Evolutionary conservation across 2,888 invertebrate species (phyloP).

Genomic region (Bombylius major): DNA sequence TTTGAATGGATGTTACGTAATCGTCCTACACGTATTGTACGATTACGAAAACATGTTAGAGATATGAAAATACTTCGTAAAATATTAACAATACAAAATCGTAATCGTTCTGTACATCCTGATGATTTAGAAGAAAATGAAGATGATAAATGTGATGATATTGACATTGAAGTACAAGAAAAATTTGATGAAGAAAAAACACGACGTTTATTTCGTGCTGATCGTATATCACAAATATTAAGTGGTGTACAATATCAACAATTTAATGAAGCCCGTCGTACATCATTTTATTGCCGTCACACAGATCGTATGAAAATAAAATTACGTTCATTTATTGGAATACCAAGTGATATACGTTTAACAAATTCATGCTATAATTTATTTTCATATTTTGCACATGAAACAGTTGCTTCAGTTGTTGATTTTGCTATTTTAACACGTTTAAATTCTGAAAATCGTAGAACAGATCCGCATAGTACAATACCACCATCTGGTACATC

Average conservation of each 20-base stretch:
- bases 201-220: constrained; percentile 42
- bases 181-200: constrained; percentile 34
- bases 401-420: constrained; percentile 79
- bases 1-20: constrained; percentile 73
- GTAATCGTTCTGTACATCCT: constrained; percentile 22
- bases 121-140: constrained; percentile 34
- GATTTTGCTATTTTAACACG: constrained; percentile 72
- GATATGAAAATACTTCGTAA: constrained; percentile 40
- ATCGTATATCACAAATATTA: constrained; percentile 44
- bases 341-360: constrained; percentile 48
- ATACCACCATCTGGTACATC: constrained; percentile 37
- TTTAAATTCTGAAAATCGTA: constrained; percentile 56
- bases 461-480: constrained; percentile 56
- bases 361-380: constrained; percentile 57
- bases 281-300: constrained; percentile 51
- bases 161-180: constrained; percentile 40
- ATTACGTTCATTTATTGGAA: constrained; percentile 50
- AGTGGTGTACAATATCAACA: constrained; percentile 55
- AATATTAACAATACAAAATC: constrained; percentile 26
- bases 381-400: constrained; percentile 74
- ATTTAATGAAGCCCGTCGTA: constrained; percentile 64
- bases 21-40: constrained; percentile 61
- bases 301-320: constrained; percentile 43
- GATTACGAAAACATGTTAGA: constrained; percentile 60
- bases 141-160: constrained; percentile 40